Conservation (phyloP, 2,797 vertebrate species). For the Centroberyx gerrardi region DNA sequence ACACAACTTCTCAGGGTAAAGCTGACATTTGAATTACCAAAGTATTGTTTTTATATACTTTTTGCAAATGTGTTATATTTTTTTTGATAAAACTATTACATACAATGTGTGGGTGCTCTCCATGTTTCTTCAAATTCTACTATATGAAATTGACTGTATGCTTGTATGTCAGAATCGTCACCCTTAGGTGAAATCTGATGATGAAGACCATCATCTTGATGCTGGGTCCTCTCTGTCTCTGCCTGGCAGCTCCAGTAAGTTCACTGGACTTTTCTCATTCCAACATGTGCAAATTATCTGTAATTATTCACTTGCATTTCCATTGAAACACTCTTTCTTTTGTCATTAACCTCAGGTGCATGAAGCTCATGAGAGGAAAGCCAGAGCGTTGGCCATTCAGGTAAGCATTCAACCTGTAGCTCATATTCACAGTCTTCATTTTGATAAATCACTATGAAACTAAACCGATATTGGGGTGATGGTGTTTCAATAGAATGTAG, state of each 20-base stretch:
- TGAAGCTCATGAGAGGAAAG: not conserved
- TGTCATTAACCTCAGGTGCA: not conserved
- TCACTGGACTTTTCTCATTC: not conserved
- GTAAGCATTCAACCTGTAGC: not conserved
- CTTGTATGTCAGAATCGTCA: not conserved
- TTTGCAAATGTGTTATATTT: not conserved
- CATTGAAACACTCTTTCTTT: not conserved
- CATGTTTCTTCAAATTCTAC: too few species aligned
- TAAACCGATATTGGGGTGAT: too few species aligned
- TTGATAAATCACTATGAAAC: too few species aligned
- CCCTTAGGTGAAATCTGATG: not conserved
- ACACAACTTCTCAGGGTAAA: not conserved
- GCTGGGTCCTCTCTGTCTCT: slow-evolving; percentile 1
- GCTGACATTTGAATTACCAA: not conserved
- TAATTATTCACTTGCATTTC: not conserved
- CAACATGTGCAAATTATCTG: not conserved
- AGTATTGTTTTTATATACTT: not conserved
- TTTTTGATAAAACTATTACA: not conserved
- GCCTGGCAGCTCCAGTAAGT: slow-evolving; percentile 39
- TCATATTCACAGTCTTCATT: too few species aligned
- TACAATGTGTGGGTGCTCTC: not conserved
- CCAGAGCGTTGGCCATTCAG: not conserved
- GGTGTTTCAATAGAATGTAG: too few species aligned
- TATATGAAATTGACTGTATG: not conserved
- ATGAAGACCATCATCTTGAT: slow-evolving; percentile 21